Evolutionary conservation across 2,113 vertebrate genomes (phyloP), one percentile per base, ranked within the genome.

Genomic region (Lophius piscatorius): DNA sequence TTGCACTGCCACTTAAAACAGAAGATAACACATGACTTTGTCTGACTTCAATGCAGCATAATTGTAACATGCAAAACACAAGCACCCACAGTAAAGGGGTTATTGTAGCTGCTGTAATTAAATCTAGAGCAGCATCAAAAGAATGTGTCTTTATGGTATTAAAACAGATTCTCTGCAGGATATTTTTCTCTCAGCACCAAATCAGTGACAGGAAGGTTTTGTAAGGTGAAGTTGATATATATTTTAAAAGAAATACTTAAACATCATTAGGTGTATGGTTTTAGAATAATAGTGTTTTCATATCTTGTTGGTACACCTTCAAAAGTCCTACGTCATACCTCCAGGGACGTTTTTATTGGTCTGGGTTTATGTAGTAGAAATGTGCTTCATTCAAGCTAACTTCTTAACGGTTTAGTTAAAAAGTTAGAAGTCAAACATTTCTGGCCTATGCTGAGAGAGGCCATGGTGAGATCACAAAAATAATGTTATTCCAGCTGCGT

Each of bases 401-500:
- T n/a, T n/a, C n/a, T n/a, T n/a, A n/a, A n/a, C n/a, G n/a, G n/a
- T n/a, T n/a, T n/a, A n/a, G n/a, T n/a, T n/a, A n/a, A n/a, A n/a
- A n/a, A n/a, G n/a, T n/a, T n/a, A n/a, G n/a, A n/a, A n/a, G n/a
- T n/a, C n/a, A n/a, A n/a, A n/a, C n/a, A n/a, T 35, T 18, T 56
- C 16, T 34, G 48, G 64, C 68, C 23, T 50, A 26, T 4, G 13
- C 59, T 51, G 16, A 2, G 20, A 28, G 16, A 57, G 45, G n/a
- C 52, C 18, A 42, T 4, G 9, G 18, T 26, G 48, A 64, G 33
- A 45, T 17, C 16, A 29, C 2, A 12, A 10, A 21, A 36, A 51
- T 42, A 63, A 17, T 35, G 10, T 58, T 62, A 64, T 71, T 71
- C 34, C 21, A 5, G 55, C 24, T 21, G 35, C 60, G 35, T 58